These are phyloP conservation scores for Phyto melanocephala DNA, from an alignment of 2,888 invertebrate species.

Conservation along the genomic window DNA sequence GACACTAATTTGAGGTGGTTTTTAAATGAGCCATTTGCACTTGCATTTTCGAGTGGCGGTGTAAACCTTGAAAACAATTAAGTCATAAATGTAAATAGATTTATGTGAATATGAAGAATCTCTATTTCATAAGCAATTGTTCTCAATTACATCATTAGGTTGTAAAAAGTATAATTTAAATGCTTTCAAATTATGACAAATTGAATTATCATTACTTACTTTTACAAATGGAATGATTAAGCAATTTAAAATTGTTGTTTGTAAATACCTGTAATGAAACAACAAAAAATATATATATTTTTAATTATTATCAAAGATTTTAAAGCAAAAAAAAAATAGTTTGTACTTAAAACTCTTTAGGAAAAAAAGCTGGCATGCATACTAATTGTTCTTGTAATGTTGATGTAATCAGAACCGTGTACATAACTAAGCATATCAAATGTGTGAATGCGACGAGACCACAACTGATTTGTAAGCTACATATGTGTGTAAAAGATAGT, in stretches of 20 bases:
- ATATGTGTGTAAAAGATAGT: too few species aligned
- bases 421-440: too few species aligned
- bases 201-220: neutral
- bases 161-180: neutral
- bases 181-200: neutral
- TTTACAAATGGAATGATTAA: neutral
- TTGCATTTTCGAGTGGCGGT: constrained; percentile 3
- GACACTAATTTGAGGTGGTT: constrained; percentile 43
- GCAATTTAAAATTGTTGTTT: neutral
- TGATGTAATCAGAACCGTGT: too few species aligned
- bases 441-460: too few species aligned
- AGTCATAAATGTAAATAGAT: constrained; percentile 35
- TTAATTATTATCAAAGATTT: too few species aligned
- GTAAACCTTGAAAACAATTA: constrained; percentile 47
- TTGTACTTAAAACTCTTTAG: too few species aligned
- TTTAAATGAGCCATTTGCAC: neutral
- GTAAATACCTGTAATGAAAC: constrained; percentile 10
- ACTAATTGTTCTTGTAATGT: too few species aligned
- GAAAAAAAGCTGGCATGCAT: too few species aligned
- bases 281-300: too few species aligned
- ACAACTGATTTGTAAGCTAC: too few species aligned
- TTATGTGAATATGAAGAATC: neutral
- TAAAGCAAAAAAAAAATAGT: too few species aligned
- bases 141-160: constrained; percentile 8
- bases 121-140: neutral